phyloP scores from a whole-genome alignment of 1,140 invertebrate species.

The Daktulosphaira vitifoliae region DNA sequence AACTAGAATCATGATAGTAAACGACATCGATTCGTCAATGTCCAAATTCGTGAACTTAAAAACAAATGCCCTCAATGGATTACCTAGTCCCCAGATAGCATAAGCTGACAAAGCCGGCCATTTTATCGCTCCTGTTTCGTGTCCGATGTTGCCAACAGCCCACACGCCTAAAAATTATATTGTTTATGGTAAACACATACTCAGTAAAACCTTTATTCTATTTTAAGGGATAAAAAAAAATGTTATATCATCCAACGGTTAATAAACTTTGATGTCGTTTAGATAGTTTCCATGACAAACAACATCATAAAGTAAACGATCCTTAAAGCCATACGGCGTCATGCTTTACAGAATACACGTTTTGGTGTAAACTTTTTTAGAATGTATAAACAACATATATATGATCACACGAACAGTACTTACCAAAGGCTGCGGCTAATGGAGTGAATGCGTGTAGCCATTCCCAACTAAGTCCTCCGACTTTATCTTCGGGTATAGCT shows the following conservation, averaged over 20 bases:
- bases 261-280: too few species aligned
- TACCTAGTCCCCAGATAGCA: slow-evolving; percentile 50
- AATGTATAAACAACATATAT: too few species aligned
- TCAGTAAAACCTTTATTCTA: too few species aligned
- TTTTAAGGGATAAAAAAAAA: too few species aligned
- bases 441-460: slow-evolving; percentile 64
- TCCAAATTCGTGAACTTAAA: slow-evolving; percentile 40
- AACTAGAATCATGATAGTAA: slow-evolving; percentile 55
- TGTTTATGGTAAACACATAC: not conserved
- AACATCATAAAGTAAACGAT: too few species aligned
- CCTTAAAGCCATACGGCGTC: too few species aligned
- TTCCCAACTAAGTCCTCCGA: slow-evolving; percentile 59
- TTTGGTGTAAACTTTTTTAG: too few species aligned
- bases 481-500: slow-evolving; percentile 67
- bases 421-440: slow-evolving; percentile 64
- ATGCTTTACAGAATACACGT: too few species aligned
- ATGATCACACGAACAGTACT: too few species aligned
- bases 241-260: too few species aligned
- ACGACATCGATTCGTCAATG: slow-evolving; percentile 58
- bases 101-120: slow-evolving; percentile 61
- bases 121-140: slow-evolving; percentile 60
- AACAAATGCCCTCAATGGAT: slow-evolving; percentile 38
- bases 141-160: slow-evolving; percentile 81
- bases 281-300: too few species aligned
- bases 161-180: slow-evolving; percentile 62